Evolutionary conservation across 2,113 vertebrate genomes (phyloP).

Genomic region (Pogonocichla stellata): DNA sequence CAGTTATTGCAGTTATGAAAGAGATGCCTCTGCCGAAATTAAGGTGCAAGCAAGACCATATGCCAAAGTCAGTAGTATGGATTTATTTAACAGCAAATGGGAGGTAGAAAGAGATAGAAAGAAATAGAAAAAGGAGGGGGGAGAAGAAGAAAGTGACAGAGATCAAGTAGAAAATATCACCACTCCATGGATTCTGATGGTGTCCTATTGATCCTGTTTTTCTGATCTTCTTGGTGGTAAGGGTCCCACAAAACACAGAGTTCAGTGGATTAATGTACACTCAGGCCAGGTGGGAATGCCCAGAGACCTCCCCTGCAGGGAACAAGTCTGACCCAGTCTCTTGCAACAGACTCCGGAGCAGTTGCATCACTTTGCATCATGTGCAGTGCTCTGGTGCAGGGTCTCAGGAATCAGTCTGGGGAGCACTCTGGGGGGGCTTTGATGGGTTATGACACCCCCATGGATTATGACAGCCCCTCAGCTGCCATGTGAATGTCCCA

Average conservation of each 20-base stretch:
- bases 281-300: not conserved
- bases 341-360: not conserved
- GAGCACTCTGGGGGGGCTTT: not conserved
- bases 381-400: not conserved
- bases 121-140: not conserved
- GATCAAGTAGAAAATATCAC: not conserved
- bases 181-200: not conserved
- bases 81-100: not conserved
- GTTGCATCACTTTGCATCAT: not conserved
- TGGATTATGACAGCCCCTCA: not conserved
- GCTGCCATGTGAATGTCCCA: accelerated
- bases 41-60: not conserved
- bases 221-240: not conserved
- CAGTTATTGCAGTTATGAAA: not conserved
- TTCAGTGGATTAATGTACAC: not conserved
- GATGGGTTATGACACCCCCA: not conserved
- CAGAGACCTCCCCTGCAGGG: not conserved
- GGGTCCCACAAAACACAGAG: not conserved
- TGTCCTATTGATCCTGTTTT: not conserved
- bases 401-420: not conserved
- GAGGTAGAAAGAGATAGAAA: not conserved
- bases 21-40: not conserved
- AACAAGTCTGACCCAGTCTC: not conserved
- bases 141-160: not conserved
- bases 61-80: not conserved